Evolutionary conservation across 2,113 vertebrate genomes (phyloP), one percentile per base, ranked within the genome.

Genomic region (Athene cunicularia): DNA sequence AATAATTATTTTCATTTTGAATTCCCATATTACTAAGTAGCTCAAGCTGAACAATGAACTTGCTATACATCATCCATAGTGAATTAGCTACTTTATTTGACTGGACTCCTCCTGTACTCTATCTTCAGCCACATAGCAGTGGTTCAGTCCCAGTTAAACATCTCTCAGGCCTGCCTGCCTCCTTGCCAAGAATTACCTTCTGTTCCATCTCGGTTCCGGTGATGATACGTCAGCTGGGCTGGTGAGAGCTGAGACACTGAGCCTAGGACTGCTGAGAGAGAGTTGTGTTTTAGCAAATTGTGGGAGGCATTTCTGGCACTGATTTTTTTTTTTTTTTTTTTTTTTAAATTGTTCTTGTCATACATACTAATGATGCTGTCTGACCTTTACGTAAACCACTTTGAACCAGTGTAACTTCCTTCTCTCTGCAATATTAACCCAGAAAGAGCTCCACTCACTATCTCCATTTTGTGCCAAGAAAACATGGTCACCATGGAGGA

Each of bases 191-290:
- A 24, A 7, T 35, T 13, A 6, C 1, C 0, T 33, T 59, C 55
- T 75, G 23, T 23, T 80, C 43, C 1, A 0, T 18, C 64, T 60
- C 1, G 1, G 19, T 52, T 58, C 26, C 1, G 0, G 22, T 15
- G 32, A 11, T 3, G 9, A 62, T 27, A 12, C 1, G 0, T 70
- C 60, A 66, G 32, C 63, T 67, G 64, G 52, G 35, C 64, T 35
- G 58, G 15, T 32, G 52, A 52, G 14, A 84, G 35, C 56, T 1
- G 5, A 86, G 45, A n/a, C n/a, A 20, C 27, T 9, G 50, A 81
- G 52, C 56, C 37, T 41, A 12, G 63, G 58, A 8, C 58, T 60
- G 30, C 41, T 23, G 11, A 56, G 43, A 56, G 35, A 68, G 43
- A 45, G 16, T 12, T 0, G 0, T 33, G 21, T 37, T 66, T 79